Percentiles rank a stretch among this genome's conserved stretches.
Conservation (phyloP, 2,797 vertebrate genomes). For the Lepus oiostolus region DNA sequence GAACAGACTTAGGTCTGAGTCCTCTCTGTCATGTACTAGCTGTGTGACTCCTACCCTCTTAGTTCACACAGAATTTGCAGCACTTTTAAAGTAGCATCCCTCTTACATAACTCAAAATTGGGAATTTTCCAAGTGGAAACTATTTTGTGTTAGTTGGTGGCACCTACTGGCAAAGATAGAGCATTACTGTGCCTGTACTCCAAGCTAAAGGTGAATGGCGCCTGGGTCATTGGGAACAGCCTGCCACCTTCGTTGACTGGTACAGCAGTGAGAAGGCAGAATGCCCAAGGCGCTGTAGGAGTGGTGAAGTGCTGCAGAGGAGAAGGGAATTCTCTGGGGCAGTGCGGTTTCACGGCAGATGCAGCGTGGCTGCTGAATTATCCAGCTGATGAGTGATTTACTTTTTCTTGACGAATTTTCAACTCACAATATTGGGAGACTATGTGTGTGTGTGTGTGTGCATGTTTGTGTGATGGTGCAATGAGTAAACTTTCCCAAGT, state of each 20-base stretch:
- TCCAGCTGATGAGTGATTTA: not conserved
- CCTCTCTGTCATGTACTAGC: not conserved
- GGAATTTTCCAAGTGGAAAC: slow-evolving; percentile 33
- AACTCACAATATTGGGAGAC: not conserved
- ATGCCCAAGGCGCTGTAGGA: not conserved
- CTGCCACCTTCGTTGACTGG: not conserved
- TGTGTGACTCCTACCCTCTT: not conserved
- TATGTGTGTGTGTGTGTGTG: not conserved
- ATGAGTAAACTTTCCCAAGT: not conserved
- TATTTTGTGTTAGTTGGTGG: slow-evolving; percentile 42
- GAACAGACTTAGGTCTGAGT: not conserved
- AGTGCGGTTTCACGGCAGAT: not conserved
- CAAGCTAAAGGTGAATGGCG: not conserved
- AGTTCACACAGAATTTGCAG: slow-evolving; percentile 12
- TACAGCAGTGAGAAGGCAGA: not conserved
- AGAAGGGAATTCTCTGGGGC: not conserved
- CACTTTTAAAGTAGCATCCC: slow-evolving; percentile 57
- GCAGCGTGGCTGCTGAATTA: not conserved
- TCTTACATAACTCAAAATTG: slow-evolving; percentile 34
- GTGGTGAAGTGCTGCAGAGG: not conserved
- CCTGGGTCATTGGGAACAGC: not conserved
- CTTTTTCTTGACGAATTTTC: not conserved
- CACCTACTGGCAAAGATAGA: slow-evolving; percentile 31
- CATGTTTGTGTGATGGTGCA: not conserved
- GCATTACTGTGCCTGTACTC: not conserved